These are phyloP conservation scores for Eriocheir sinensis DNA, from an alignment of 1,140 invertebrate genomes.

Conservation along the genomic window DNA sequence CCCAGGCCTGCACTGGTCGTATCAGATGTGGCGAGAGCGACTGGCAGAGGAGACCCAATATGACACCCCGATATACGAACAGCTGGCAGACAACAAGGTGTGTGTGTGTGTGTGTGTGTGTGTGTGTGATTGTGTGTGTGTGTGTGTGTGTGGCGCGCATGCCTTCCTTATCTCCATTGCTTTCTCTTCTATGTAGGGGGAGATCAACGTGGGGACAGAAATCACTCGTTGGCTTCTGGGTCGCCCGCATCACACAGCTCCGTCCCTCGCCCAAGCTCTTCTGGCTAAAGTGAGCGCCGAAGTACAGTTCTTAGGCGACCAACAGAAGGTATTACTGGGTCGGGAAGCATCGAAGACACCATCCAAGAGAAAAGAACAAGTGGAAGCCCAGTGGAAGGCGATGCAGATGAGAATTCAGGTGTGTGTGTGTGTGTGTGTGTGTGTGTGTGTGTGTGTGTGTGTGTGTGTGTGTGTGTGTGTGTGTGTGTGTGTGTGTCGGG, in stretches of 20 bases:
- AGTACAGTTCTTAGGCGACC: slow-evolving; percentile 54
- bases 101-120: too few relatives aligned
- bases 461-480: not conserved
- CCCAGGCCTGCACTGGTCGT: slow-evolving; percentile 69
- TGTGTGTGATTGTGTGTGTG: too few relatives aligned
- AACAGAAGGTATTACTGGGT: slow-evolving; percentile 63
- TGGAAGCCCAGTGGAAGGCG: slow-evolving; percentile 81
- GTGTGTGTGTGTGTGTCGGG: too few relatives aligned
- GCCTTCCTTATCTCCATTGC: not conserved
- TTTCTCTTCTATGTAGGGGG: slow-evolving; percentile 80
- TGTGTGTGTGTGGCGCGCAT: too few relatives aligned
- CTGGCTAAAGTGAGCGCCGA: slow-evolving; percentile 84
- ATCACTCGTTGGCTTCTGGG: slow-evolving; percentile 86
- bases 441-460: slow-evolving; percentile 1
- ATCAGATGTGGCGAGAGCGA: slow-evolving; percentile 73
- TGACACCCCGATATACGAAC: slow-evolving; percentile 52
- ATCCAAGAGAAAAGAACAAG: not conserved
- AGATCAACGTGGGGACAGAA: slow-evolving; percentile 87
- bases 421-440: slow-evolving; percentile 6
- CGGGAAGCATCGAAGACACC: not conserved
- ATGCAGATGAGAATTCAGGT: slow-evolving; percentile 90
- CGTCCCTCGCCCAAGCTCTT: slow-evolving; percentile 88
- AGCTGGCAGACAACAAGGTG: slow-evolving; percentile 73
- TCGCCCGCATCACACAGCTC: slow-evolving; percentile 90
- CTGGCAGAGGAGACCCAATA: slow-evolving; percentile 62